These are phyloP conservation scores for Hydra vulgaris DNA, from an alignment of 30 jellyfish, hydroid and myxozoan species.

Conservation along the genomic window DNA sequence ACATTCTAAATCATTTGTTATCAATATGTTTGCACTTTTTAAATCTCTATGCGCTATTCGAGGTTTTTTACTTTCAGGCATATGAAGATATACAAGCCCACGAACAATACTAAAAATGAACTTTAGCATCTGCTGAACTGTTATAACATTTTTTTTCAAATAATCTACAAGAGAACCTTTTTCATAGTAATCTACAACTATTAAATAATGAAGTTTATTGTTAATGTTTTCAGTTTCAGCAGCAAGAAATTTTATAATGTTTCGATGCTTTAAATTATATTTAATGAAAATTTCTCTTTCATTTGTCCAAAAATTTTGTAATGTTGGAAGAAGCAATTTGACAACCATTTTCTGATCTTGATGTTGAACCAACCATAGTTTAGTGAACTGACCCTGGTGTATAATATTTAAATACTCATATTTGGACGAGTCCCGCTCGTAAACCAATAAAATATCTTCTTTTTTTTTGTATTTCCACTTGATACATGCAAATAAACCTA, in stretches of 20 bases:
- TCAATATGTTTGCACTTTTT: constrained; percentile 57
- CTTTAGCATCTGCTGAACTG: constrained; percentile 42
- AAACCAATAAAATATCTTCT: not conserved
- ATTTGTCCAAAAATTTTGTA: constrained; percentile 49
- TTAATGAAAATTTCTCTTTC: constrained; percentile 38
- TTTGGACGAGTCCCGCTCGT: not conserved
- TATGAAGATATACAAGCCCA: constrained; percentile 73
- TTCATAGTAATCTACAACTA: constrained; percentile 52
- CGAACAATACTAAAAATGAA: constrained; percentile 48
- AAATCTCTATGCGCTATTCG: constrained; percentile 71
- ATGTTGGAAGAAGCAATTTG: constrained; percentile 40
- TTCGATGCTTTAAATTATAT: constrained; percentile 45
- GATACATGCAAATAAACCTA: not conserved
- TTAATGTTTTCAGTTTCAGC: constrained; percentile 40
- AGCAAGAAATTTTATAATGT: constrained; percentile 41
- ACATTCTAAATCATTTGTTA: constrained; percentile 54
- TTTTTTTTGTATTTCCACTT: not conserved
- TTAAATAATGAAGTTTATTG: constrained; percentile 39
- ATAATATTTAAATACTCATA: constrained; percentile 19
- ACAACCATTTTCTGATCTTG: constrained; percentile 47
- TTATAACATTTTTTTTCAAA: constrained; percentile 32
- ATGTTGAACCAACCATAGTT: constrained; percentile 38
- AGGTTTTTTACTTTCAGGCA: constrained; percentile 50
- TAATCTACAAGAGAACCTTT: constrained; percentile 58
- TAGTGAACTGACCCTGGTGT: constrained; percentile 66